Base-by-base conservation (phyloP, 2,888 invertebrate genomes). In the Calameuta idolon region DNA sequence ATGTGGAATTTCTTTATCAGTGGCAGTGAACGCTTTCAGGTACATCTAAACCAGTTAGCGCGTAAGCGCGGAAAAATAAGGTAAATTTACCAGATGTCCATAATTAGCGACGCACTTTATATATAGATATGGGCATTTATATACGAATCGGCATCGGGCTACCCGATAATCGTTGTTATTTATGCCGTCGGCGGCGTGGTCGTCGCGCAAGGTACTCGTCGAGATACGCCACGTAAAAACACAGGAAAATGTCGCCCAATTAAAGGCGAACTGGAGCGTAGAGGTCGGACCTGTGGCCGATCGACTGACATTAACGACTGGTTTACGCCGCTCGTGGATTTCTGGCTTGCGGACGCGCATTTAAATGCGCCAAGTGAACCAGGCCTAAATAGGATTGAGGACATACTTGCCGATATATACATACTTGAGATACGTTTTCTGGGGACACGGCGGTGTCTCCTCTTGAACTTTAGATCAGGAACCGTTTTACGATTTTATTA, bases 171-270 rank as follows among this genome's bases (percentile, higher is more conserved):
- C 89, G 89, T 85, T 82, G 87, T 89, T 88, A 90, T 89, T 89
- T 90, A 90, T 89, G 87, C 85, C 82, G 23, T 55, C 83, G 55
- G 55, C 23, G 55, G 15, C 55, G 55, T 9, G 2, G 55, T 23
- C 9, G 55, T 55, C 55, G 55, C 55, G 55, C 9, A 71, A 71
- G 34, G 31, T 79, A 83, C 81, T 83, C 83, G 79, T 82, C 80
- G 81, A 87, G 87, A 89, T 88, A 86, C 76, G 69, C 35, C 33
- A 81, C 79, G 80, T 83, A 83, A 84, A 85, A 86, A 87, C 82
- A 83, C 84, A 83, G 88, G 88, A 86, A 89, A 90, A 90, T 89
- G 88, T 90, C 87, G 89, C 87, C 90, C 89, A 89, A 89, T 89
- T 89, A 88, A 89, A 87, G 83, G 88, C 85, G 88, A 88, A 88